Base-by-base conservation (phyloP, 2,113 vertebrate genomes). In the Myiozetetes cayanensis region DNA sequence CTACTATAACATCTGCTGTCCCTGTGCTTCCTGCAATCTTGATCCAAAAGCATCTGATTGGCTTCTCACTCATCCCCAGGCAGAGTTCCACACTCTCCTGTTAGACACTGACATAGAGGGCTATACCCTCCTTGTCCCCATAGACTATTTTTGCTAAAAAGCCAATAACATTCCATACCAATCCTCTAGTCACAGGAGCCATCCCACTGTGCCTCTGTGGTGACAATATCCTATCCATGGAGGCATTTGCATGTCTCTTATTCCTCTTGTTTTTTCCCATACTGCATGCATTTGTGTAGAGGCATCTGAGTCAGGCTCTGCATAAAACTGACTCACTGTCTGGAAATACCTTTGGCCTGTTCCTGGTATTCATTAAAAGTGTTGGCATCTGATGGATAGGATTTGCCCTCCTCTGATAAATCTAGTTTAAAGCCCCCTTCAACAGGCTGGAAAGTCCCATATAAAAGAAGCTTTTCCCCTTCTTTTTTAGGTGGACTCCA, bases 241-340 rank as follows among this genome's bases (percentile, higher is more conserved):
- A 52, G 33, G 15, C 19, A 35, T 15, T 24, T 41, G 14, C n/a
- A 53, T 21, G 7, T n/a, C 24, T 31, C 13, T 25, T 25, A 47
- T 14, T 82, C 12, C 31, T 50, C 23, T 53, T 46, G 24, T 49
- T 70, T 70, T 18, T 75, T 14, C 24, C 13, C n/a, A 4, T 10
- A 18, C 7, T 6, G 5, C 0, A 0, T n/a, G 9, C 44, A 24
- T 18, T 53, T 41, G 30, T 39, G 19, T 12, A 61, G 17, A 35
- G 25, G 20, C 24, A 25, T 22, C n/a, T 75, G n/a, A 68, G 30
- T 20, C 11, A 53, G 67, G 47, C 14, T 44, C 24, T 47, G 15
- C 33, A 12, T 25, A 25, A 30, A 18, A 9, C n/a, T 41, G 53
- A 47, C 14, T 41, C n/a, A 22, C 24, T 6, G 1, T 12, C 28